These are phyloP conservation scores for Alauda arvensis DNA, from an alignment of 2,797 vertebrate species.

Conservation along the genomic window DNA sequence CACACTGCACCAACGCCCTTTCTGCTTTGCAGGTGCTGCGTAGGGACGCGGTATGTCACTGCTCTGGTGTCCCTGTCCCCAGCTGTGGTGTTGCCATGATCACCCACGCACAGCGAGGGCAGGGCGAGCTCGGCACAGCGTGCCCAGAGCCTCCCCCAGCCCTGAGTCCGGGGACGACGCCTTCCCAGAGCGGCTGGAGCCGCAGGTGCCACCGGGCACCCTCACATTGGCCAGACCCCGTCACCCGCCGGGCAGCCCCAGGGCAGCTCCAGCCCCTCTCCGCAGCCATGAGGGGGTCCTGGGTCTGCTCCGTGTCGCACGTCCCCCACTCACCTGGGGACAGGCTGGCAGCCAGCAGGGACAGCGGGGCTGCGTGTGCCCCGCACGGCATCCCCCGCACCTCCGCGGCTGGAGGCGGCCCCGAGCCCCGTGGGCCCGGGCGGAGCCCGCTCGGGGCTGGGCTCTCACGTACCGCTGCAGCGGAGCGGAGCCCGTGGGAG, in stretches of 20 bases:
- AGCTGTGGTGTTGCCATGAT: not conserved
- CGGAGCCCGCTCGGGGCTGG: not conserved
- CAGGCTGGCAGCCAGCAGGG: not conserved
- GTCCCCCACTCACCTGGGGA: not conserved
- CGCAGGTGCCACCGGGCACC: not conserved
- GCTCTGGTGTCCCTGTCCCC: not conserved
- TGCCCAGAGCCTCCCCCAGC: not conserved
- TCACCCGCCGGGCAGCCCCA: not conserved
- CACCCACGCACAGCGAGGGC: fast-evolving
- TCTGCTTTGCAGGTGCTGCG: not conserved
- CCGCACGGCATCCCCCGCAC: not conserved
- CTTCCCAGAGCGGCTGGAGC: not conserved
- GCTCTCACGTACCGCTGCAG: slow-evolving; percentile 14
- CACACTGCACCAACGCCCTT: not conserved
- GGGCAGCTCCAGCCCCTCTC: not conserved
- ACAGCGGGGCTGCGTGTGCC: not conserved
- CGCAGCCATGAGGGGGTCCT: not conserved
- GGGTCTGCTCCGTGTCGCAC: not conserved
- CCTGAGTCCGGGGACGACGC: fast-evolving
- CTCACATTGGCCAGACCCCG: fast-evolving
- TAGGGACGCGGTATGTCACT: fast-evolving
- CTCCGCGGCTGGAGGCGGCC: not conserved
- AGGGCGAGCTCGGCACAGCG: not conserved
- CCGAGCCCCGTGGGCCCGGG: not conserved
- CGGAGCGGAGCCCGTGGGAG: not conserved